A percentile compares a stretch with the other conserved stretches of the same genome.
These are phyloP conservation scores for Crematogaster levior DNA, from an alignment of 2,888 invertebrate genomes.

Conservation along the genomic window DNA sequence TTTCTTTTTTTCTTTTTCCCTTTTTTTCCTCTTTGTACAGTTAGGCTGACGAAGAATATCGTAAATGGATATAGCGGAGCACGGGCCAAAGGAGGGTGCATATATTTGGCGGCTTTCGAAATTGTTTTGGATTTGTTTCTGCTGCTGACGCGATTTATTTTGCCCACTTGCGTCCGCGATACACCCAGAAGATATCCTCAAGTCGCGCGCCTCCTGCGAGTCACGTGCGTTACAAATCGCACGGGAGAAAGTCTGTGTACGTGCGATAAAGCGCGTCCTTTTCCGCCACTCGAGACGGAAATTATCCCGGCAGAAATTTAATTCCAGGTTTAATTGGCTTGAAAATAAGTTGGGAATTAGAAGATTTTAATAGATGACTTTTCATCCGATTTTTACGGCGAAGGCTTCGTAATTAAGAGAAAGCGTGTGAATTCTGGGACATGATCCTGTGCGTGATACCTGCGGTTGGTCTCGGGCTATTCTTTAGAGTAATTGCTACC, in stretches of 20 bases:
- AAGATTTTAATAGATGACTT: neutral
- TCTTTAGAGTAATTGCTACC: constrained; percentile 32
- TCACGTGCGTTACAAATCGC: neutral
- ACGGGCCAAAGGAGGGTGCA: constrained; percentile 24
- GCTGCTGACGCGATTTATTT: constrained; percentile 31
- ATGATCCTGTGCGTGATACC: neutral
- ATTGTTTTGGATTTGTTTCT: neutral
- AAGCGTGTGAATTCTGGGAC: constrained; percentile 12
- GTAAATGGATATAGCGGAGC: constrained; percentile 7
- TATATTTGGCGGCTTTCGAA: constrained; percentile 20
- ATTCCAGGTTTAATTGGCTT: neutral
- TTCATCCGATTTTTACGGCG: neutral
- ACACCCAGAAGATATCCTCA: neutral
- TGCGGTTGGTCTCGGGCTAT: neutral
- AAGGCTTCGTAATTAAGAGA: neutral
- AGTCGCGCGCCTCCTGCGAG: neutral
- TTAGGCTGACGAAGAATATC: constrained; percentile 15
- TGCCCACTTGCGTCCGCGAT: neutral
- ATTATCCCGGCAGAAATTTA: neutral
- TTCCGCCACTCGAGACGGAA: neutral
- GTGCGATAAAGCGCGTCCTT: neutral
- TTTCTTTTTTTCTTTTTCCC: neutral
- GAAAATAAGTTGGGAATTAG: constrained; percentile 10
- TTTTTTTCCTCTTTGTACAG: neutral
- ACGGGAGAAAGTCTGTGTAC: neutral